Percentiles rank a stretch among this genome's conserved stretches.
phyloP scores from a whole-genome alignment of 2,888 invertebrate genomes.

The Argyra leucocephala region DNA sequence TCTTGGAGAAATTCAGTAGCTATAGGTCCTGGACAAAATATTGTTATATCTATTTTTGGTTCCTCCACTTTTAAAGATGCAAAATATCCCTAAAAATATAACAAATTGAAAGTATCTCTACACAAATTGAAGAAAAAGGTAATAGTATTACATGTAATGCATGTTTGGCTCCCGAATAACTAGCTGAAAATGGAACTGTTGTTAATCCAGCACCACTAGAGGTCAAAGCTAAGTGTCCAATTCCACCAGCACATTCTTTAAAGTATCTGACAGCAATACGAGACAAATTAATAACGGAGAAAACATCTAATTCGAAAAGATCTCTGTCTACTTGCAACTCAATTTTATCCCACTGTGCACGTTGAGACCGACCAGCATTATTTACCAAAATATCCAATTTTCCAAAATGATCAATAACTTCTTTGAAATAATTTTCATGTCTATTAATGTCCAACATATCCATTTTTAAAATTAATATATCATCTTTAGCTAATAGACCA shows the following conservation, averaged over 20 bases:
- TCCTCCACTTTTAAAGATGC: conserved; percentile 52
- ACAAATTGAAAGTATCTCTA: not conserved
- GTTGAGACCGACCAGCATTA: conserved; percentile 72
- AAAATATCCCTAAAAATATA: conserved; percentile 57
- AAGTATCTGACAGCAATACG: conserved; percentile 61
- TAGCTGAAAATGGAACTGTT: conserved; percentile 56
- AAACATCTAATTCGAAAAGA: conserved; percentile 69
- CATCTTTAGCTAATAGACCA: conserved; percentile 47
- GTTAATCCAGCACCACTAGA: conserved; percentile 65
- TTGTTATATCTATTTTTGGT: conserved; percentile 51
- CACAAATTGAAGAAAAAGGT: too few species aligned
- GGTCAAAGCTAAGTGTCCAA: conserved; percentile 64
- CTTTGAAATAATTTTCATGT: conserved; percentile 53
- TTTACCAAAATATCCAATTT: conserved; percentile 67
- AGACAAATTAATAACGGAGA: conserved; percentile 59
- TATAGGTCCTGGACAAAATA: conserved; percentile 69
- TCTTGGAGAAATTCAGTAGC: conserved; percentile 59
- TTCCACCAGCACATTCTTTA: conserved; percentile 29
- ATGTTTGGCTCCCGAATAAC: conserved; percentile 66
- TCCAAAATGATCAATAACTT: conserved; percentile 58
- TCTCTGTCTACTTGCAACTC: conserved; percentile 61
- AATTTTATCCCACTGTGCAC: conserved; percentile 62
- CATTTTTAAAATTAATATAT: conserved; percentile 59
- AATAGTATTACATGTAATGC: conserved; percentile 55
- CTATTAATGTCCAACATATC: conserved; percentile 53